Evolutionary conservation across 1,140 invertebrate species (phyloP).

Genomic region (Argopecten irradians): DNA sequence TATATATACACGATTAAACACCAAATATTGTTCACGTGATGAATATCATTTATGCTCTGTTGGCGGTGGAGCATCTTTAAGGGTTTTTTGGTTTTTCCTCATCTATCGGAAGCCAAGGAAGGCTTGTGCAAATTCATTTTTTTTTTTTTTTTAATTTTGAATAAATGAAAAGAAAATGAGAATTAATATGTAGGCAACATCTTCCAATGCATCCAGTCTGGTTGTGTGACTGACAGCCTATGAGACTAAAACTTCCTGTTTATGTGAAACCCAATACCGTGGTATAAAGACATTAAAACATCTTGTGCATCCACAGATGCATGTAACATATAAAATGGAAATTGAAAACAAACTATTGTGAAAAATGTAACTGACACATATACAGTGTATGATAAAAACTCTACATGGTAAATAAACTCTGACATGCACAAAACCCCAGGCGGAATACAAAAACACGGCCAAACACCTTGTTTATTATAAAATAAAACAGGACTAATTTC

Average conservation of each 20-base stretch:
- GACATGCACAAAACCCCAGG: constrained; percentile 6
- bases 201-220: too few relatives aligned
- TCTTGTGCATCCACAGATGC: background rate
- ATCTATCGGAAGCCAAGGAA: too few relatives aligned
- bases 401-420: constrained; percentile 3
- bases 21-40: too few relatives aligned
- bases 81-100: too few relatives aligned
- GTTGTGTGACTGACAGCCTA: too few relatives aligned
- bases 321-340: background rate
- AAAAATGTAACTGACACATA: background rate
- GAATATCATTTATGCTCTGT: too few relatives aligned
- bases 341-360: background rate
- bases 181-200: too few relatives aligned
- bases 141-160: too few relatives aligned
- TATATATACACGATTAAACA: too few relatives aligned
- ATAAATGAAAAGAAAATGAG: too few relatives aligned
- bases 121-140: too few relatives aligned
- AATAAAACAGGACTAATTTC: constrained; percentile 11
- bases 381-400: background rate
- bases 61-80: too few relatives aligned
- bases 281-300: background rate
- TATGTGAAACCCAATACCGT: background rate
- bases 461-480: constrained; percentile 23
- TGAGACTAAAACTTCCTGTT: background rate
- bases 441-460: background rate